Conservation (phyloP, 2,113 vertebrate species). For the Pogona vitticeps region DNA sequence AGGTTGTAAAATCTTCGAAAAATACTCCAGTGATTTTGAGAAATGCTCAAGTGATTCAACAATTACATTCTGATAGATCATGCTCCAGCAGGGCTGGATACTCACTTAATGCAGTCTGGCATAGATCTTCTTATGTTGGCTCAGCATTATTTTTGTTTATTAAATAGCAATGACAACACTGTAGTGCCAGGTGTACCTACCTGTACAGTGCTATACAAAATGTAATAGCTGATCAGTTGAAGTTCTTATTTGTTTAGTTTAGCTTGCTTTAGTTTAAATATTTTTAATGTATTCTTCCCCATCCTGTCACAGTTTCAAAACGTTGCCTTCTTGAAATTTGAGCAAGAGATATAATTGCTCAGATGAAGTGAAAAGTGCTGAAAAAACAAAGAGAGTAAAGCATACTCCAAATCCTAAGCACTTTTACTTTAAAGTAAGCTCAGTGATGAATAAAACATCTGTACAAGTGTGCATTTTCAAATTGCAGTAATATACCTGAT, state of each 20-base stretch:
- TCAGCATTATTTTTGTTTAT: background rate
- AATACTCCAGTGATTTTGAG: constrained; percentile 18
- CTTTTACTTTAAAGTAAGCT: background rate
- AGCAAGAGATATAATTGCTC: background rate
- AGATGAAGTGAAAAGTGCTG: background rate
- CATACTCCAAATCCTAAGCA: background rate
- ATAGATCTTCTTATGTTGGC: background rate
- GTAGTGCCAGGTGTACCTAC: too few species aligned
- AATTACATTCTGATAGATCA: constrained; percentile 1
- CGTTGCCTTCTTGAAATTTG: background rate
- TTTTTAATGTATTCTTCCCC: background rate
- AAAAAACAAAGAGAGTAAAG: background rate
- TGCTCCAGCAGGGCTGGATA: background rate
- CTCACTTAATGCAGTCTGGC: background rate
- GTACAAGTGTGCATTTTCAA: background rate
- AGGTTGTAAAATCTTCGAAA: constrained; percentile 35
- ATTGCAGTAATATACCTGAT: background rate
- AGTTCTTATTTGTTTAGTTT: background rate
- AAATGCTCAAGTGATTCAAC: constrained; percentile 9
- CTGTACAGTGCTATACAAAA: too few species aligned
- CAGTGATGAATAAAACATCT: background rate
- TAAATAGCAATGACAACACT: background rate
- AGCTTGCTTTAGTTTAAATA: background rate
- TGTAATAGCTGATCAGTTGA: background rate
- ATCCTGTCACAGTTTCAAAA: background rate